These are phyloP conservation scores for Mesembrinibis cayennensis DNA, from an alignment of 2,113 vertebrate genomes.

Conservation along the genomic window DNA sequence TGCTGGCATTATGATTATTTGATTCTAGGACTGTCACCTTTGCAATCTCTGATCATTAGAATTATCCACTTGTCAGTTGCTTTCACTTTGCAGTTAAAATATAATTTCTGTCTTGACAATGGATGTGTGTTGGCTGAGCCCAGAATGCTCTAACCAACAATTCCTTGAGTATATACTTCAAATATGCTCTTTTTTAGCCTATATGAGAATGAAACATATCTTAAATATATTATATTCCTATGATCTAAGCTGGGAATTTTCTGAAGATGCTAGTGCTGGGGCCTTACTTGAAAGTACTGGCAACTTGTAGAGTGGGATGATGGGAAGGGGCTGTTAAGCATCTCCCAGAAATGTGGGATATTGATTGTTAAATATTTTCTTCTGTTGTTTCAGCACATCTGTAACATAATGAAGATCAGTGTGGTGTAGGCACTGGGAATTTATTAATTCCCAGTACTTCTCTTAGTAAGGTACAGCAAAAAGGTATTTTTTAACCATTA, in stretches of 20 bases:
- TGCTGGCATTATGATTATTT: neutral
- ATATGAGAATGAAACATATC: neutral
- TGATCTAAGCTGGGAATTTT: neutral
- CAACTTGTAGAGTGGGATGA: neutral
- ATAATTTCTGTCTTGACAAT: constrained; percentile 1
- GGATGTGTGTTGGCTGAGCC: neutral
- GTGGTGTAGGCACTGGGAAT: neutral
- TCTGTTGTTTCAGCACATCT: neutral
- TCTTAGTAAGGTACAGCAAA: neutral
- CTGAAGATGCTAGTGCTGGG: neutral
- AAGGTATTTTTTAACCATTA: neutral
- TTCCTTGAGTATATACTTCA: neutral
- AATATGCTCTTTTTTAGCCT: neutral
- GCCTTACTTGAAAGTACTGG: neutral
- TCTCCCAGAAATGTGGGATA: neutral
- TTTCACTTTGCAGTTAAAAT: constrained; percentile 27
- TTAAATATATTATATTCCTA: neutral
- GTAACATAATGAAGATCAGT: neutral
- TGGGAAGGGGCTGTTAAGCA: neutral
- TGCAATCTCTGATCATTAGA: neutral
- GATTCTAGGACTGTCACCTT: neutral
- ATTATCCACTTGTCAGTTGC: neutral
- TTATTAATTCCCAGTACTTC: neutral
- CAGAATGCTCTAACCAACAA: neutral
- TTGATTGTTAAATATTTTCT: neutral